A percentile compares a stretch with the other conserved stretches of the same genome.
phyloP scores from a whole-genome alignment of 2,888 invertebrate species.

The Spodoptera picta region DNA sequence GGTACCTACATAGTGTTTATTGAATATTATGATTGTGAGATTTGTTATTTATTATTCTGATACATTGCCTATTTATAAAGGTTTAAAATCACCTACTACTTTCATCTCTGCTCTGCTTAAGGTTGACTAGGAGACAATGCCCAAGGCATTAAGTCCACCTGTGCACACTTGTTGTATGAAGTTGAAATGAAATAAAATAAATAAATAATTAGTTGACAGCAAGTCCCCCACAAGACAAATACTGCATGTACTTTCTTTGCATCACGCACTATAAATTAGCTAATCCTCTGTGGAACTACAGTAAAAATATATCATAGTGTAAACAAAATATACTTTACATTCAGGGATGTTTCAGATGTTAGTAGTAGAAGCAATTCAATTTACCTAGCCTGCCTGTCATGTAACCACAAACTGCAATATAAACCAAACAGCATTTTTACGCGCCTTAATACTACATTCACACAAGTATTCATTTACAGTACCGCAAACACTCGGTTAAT shows the following conservation, averaged over 20 bases:
- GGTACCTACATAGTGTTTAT: too few species aligned
- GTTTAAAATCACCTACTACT: too few species aligned
- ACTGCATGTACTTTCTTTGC: conserved; percentile 47
- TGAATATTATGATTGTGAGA: too few species aligned
- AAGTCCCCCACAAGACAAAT: conserved; percentile 57
- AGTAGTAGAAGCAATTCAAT: conserved; percentile 55
- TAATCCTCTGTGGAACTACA: conserved; percentile 80
- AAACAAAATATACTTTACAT: conserved; percentile 71
- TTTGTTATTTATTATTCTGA: too few species aligned
- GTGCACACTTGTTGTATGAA: too few species aligned
- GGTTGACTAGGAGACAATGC: too few species aligned
- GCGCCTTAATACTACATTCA: conserved; percentile 65
- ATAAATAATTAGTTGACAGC: conserved; percentile 57
- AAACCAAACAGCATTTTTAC: conserved; percentile 66
- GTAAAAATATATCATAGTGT: conserved; percentile 85
- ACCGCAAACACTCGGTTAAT: too few species aligned
- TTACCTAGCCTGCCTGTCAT: conserved; percentile 65
- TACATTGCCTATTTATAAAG: too few species aligned
- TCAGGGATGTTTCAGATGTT: conserved; percentile 56
- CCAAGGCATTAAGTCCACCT: too few species aligned
- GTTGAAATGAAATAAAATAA: too few species aligned
- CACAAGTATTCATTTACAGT: conserved; percentile 74
- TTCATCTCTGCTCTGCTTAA: too few species aligned
- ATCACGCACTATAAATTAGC: conserved; percentile 62
- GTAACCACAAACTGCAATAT: conserved; percentile 67